Conservation (phyloP, 2,888 invertebrate species). For the Strigamia transsilvanica region DNA sequence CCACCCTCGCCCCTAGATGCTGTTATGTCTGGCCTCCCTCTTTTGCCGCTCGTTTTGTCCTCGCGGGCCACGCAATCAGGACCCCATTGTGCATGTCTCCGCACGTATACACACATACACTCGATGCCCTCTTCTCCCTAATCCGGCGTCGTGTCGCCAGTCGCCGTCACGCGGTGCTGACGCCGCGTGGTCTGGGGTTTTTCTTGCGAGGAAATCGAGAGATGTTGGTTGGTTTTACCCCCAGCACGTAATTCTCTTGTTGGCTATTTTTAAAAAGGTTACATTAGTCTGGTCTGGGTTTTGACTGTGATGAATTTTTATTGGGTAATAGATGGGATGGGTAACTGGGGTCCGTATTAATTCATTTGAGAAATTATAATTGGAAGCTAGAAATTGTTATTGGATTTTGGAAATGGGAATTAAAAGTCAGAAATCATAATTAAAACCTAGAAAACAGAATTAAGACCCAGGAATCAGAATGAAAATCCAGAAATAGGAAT, state of each 20-base stretch:
- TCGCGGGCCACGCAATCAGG: slow-evolving; percentile 21
- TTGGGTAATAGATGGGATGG: no score
- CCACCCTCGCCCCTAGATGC: slow-evolving; percentile 33
- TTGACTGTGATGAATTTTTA: no score
- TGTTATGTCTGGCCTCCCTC: slow-evolving; percentile 34
- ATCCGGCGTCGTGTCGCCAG: slow-evolving; percentile 25
- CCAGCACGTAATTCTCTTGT: background rate
- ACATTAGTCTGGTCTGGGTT: background rate
- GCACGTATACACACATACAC: slow-evolving; percentile 15
- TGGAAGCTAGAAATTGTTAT: no score
- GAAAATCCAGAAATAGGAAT: no score
- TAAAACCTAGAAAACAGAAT: no score
- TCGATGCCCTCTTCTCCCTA: slow-evolving; percentile 10
- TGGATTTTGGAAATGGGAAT: no score
- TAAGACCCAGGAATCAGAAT: no score
- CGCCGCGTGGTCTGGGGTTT: slow-evolving; percentile 4
- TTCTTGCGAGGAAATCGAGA: slow-evolving; percentile 1
- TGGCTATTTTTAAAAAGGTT: background rate
- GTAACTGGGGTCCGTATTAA: no score
- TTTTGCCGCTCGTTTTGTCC: slow-evolving; percentile 38
- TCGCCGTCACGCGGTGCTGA: slow-evolving; percentile 29
- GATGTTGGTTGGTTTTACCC: background rate
- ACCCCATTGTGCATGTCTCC: slow-evolving; percentile 5
- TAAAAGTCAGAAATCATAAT: no score
- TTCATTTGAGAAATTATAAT: no score